These are phyloP conservation scores for Dolichallabes microphthalmus DNA, from an alignment of 2,113 vertebrate genomes.

Conservation along the genomic window DNA sequence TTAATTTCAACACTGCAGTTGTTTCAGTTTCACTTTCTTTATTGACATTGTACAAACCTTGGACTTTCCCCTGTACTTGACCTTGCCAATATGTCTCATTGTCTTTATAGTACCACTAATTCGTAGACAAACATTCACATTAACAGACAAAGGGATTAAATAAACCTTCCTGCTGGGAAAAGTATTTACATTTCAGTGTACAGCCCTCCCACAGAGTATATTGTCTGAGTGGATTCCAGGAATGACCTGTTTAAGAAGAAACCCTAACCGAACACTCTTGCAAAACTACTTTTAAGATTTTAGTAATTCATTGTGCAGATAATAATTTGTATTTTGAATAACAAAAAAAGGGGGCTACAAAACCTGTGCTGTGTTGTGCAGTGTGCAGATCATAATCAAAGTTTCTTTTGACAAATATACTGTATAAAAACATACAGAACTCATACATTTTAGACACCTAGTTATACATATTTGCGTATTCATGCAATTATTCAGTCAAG, in stretches of 20 bases:
- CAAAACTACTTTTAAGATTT: not conserved
- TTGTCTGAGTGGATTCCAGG: not conserved
- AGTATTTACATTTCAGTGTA: not conserved
- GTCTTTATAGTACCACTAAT: not conserved
- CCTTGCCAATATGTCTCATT: not conserved
- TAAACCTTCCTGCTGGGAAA: not conserved
- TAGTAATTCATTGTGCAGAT: not conserved
- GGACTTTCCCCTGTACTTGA: conserved; percentile 38
- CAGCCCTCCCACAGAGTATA: not conserved
- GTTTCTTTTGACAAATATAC: not conserved
- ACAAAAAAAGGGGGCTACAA: not conserved
- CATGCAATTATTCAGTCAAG: not conserved
- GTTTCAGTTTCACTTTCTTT: conserved; percentile 51
- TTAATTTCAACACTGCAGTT: not conserved
- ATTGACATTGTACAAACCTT: conserved; percentile 9
- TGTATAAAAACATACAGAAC: not conserved
- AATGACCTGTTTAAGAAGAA: conserved; percentile 3
- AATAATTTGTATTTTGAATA: not conserved
- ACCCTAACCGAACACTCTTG: not conserved
- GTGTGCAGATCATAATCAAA: not conserved
- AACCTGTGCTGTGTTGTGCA: not conserved
- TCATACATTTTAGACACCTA: not conserved
- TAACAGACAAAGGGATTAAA: not conserved
- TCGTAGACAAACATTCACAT: not conserved
- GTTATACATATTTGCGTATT: not conserved